Base-by-base conservation (phyloP, 2,888 invertebrate species). In the Synanthedon andrenaeformis region DNA sequence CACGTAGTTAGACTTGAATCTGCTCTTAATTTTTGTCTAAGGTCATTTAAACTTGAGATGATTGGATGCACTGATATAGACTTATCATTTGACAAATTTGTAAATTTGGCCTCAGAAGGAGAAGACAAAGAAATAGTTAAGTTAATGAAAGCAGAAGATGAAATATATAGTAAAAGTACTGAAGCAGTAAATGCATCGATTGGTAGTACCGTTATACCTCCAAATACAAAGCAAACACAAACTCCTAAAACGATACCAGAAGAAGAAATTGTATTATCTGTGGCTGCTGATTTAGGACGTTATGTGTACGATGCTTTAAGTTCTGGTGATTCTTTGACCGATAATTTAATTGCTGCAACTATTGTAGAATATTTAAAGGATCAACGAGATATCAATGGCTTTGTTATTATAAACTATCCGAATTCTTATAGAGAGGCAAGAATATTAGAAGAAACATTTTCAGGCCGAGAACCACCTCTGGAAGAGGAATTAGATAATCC, bases 351-450 rank as follows among this genome's bases (percentile, higher is more conserved):
- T 48, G 82, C 89, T 4, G 86, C 89, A 23, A 90, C 90, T 75
- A 74, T 92, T 58, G 78, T 91, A 1, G 91, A 91, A 63, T 92
- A 91, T 63, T 67, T 92, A 14, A 89, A 89, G 66, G 78, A 76
- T 41, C 74, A 89, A 56, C 54, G 66, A 1, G 70, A 85, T 49
- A 80, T 89, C 45, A 66, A 83, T 14, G 91, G 91, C 4, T 92
- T 91, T 86, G 90, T 89, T n/a, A 76, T 92, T 51, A 72, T 92
- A 49, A 91, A 92, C 68, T 92, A 89, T 65, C 92, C 92, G 0
- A 84, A 83, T 56, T 85, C 79, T 5, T 89, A 89, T 55, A 74
- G 85, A 35, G 90, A 92, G 72, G 90, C 91, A 48, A 82, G 84
- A 60, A 77, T 89, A 49, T 69, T 92, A 41, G 92, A 92, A 72